Evolutionary conservation across 2,113 vertebrate genomes (phyloP).

Genomic region (Psammodynastes pulverulentus): DNA sequence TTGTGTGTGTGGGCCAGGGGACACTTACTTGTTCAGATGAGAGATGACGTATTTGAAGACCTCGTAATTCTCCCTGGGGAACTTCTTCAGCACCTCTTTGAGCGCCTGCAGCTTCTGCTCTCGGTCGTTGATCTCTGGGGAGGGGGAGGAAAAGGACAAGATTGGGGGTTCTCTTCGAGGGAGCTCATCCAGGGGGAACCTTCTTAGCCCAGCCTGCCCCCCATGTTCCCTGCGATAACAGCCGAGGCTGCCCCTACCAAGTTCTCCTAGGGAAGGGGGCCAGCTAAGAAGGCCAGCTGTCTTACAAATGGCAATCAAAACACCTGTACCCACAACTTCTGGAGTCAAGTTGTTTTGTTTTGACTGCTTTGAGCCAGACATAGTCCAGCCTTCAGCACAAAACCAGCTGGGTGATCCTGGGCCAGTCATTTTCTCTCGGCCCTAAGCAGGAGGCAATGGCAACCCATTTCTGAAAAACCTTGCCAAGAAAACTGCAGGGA

Average conservation of each 20-base stretch:
- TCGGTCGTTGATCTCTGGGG: slow-evolving; percentile 86
- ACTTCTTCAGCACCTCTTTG: slow-evolving; percentile 87
- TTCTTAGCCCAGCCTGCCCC: background rate
- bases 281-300: too few relatives aligned
- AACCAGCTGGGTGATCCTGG: background rate
- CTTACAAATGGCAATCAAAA: background rate
- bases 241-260: background rate
- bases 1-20: too few relatives aligned
- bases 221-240: background rate
- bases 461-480: background rate
- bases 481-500: background rate
- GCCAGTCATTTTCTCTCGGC: background rate
- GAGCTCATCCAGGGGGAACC: background rate
- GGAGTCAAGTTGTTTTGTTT: too few relatives aligned
- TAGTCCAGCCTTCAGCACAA: background rate
- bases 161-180: too few relatives aligned
- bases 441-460: background rate
- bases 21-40: slow-evolving; percentile 87
- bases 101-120: slow-evolving; percentile 89
- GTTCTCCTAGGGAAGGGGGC: background rate
- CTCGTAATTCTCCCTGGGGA: slow-evolving; percentile 92
- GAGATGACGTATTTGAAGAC: slow-evolving; percentile 95
- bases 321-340: too few relatives aligned
- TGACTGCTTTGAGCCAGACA: background rate
- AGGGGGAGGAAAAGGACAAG: background rate